phyloP scores from a whole-genome alignment of 2,113 vertebrate genomes.

The Potamarius usumacintae region DNA sequence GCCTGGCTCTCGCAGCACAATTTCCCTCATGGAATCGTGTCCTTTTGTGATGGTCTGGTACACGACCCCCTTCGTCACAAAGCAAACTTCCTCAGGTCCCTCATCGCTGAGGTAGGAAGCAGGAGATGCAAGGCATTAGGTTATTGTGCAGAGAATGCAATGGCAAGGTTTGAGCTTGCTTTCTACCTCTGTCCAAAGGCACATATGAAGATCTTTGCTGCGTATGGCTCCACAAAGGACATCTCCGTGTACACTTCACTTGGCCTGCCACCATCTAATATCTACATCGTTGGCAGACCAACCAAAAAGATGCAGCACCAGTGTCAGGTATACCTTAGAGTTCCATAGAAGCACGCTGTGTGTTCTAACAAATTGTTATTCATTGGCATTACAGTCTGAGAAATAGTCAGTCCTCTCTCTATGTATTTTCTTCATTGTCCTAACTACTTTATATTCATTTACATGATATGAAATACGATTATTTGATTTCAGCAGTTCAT shows the following conservation, averaged over 20 bases:
- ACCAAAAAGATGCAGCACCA: slow-evolving; percentile 95
- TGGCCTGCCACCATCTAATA: slow-evolving; percentile 87
- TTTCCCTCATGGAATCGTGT: slow-evolving; percentile 95
- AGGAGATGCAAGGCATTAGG: not conserved
- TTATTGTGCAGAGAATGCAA: not conserved
- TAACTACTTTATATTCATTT: not conserved
- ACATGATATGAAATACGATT: not conserved
- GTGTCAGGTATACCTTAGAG: slow-evolving; percentile 82
- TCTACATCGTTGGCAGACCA: slow-evolving; percentile 94
- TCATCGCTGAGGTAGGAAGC: slow-evolving; percentile 81
- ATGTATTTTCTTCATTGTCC: not conserved
- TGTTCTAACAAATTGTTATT: not conserved
- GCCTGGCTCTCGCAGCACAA: slow-evolving; percentile 99
- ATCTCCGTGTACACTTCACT: slow-evolving; percentile 92
- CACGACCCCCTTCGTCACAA: slow-evolving; percentile 97
- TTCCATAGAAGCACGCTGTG: not conserved
- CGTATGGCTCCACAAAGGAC: slow-evolving; percentile 96
- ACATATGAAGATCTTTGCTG: slow-evolving; percentile 90
- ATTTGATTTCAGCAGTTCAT: not conserved
- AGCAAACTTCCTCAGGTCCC: slow-evolving; percentile 92
- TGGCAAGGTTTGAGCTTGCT: not conserved
- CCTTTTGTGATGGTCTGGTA: slow-evolving; percentile 95
- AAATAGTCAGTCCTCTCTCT: not conserved
- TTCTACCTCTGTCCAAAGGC: slow-evolving; percentile 69
- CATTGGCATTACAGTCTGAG: not conserved